Evolutionary conservation across 2,113 vertebrate species (phyloP).

Genomic region (Oncorhynchus keta): DNA sequence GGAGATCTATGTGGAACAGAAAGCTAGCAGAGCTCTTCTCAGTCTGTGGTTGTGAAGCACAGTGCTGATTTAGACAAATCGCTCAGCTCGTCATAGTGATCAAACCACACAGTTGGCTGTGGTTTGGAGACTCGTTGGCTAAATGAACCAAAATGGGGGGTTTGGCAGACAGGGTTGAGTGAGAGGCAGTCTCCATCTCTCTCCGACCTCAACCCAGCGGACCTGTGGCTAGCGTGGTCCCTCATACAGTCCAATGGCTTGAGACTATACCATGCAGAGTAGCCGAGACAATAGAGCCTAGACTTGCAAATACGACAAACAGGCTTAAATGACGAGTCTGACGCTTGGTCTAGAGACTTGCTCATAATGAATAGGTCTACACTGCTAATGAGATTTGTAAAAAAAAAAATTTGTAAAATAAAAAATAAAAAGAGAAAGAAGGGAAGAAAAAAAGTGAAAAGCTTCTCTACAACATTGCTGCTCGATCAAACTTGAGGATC

Average conservation of each 20-base stretch:
- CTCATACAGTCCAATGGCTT: background rate
- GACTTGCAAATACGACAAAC: no score
- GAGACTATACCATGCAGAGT: background rate
- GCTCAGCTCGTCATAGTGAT: conserved; percentile 57
- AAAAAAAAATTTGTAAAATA: no score
- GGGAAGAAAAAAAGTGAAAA: no score
- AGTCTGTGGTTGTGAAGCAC: conserved; percentile 42
- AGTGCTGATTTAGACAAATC: conserved; percentile 65
- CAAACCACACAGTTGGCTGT: conserved; percentile 63
- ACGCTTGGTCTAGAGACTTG: no score
- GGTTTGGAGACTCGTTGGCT: conserved; percentile 49
- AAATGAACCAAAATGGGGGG: conserved; percentile 55
- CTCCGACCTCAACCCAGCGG: conserved; percentile 5
- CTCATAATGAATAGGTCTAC: no score
- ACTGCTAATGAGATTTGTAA: no score
- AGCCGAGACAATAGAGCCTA: background rate
- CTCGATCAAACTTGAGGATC: no score
- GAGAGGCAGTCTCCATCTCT: conserved; percentile 33
- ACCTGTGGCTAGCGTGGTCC: background rate
- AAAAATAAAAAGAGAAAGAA: no score
- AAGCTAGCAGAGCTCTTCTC: conserved; percentile 32
- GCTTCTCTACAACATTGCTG: no score
- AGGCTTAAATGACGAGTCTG: no score
- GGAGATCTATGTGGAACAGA: conserved; percentile 26
- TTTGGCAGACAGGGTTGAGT: conserved; percentile 40